Evolutionary conservation across 2,113 vertebrate genomes (phyloP).

Genomic region (Oreochromis tanganicae): DNA sequence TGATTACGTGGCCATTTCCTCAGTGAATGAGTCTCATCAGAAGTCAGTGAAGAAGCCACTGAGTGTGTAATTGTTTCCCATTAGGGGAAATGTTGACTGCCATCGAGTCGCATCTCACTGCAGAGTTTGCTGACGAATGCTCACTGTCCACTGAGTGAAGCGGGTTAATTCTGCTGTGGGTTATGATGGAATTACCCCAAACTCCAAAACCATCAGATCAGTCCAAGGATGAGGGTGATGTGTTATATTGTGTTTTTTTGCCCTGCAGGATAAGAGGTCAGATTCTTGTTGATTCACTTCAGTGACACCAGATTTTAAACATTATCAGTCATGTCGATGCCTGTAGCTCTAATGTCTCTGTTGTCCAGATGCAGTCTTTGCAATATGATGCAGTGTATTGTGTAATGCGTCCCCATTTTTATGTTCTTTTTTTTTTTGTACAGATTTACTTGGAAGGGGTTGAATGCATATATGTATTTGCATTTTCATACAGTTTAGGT

Average conservation of each 20-base stretch:
- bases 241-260: not conserved
- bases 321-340: constrained; percentile 10
- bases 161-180: constrained; percentile 23
- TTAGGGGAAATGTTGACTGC: constrained; percentile 62
- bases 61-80: constrained; percentile 77
- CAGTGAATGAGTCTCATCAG: constrained; percentile 70
- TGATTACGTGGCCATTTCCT: constrained; percentile 73
- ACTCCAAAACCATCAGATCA: constrained; percentile 18
- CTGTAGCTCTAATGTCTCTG: not conserved
- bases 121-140: constrained; percentile 64
- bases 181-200: constrained; percentile 46
- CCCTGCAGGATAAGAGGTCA: constrained; percentile 28
- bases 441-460: not conserved
- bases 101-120: constrained; percentile 47
- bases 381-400: not conserved
- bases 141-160: constrained; percentile 41
- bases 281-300: constrained; percentile 10
- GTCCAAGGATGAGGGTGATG: constrained; percentile 1
- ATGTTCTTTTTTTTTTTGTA: not conserved
- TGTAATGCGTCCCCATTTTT: not conserved
- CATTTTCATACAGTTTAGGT: not conserved
- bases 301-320: constrained; percentile 6
- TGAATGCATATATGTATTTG: not conserved
- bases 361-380: not conserved
- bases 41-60: constrained; percentile 71